These are phyloP conservation scores for Myotis lucifugus DNA, from an alignment of 2,113 vertebrate genomes.

Conservation along the genomic window DNA sequence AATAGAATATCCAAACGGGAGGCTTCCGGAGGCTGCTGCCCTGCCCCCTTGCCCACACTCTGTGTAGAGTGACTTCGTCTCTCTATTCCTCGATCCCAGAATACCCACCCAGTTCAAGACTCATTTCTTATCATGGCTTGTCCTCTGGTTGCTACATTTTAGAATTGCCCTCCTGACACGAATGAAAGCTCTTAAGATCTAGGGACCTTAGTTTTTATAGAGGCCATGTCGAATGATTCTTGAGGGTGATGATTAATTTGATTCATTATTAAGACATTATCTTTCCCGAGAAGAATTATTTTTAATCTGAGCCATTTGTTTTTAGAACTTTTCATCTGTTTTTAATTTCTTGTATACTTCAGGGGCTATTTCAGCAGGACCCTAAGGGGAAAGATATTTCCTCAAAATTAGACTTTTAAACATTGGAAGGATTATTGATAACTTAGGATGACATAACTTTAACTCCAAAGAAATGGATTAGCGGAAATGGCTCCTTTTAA, in stretches of 20 bases:
- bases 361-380: neutral
- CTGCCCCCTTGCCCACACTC: neutral
- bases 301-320: constrained; percentile 22
- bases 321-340: constrained; percentile 24
- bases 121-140: neutral
- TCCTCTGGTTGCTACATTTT: neutral
- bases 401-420: constrained; percentile 30
- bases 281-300: neutral
- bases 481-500: neutral
- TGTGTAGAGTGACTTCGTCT: neutral
- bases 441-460: neutral
- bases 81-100: neutral
- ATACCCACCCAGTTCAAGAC: neutral
- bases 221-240: neutral
- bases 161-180: neutral
- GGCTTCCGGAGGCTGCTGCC: neutral
- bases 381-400: neutral
- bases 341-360: neutral
- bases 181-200: neutral
- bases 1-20: neutral
- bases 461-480: neutral
- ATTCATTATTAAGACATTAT: neutral
- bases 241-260: neutral
- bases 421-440: neutral
- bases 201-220: neutral